Percentiles rank a stretch among this genome's conserved stretches.
Evolutionary conservation across 2,797 vertebrate genomes (phyloP).

Genomic region (Mastacembelus armatus): DNA sequence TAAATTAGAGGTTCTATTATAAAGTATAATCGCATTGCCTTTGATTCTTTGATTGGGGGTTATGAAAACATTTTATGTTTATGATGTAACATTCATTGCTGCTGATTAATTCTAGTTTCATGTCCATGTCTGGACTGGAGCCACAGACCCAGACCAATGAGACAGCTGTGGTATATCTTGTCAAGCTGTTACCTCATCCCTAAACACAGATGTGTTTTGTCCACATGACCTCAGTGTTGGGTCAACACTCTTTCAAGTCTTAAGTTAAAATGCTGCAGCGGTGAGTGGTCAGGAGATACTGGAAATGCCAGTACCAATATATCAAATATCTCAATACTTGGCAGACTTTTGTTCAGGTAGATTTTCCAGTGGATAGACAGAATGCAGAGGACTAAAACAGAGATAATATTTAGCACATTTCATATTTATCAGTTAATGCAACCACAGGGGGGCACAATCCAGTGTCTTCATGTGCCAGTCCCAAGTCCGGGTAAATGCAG

Average conservation of each 20-base stretch:
- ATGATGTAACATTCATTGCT: background rate
- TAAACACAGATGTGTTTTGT: constrained; percentile 15
- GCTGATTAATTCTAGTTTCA: background rate
- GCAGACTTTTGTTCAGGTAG: background rate
- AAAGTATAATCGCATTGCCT: background rate
- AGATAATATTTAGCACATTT: too few species aligned
- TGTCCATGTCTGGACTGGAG: background rate
- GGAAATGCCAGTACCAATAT: background rate
- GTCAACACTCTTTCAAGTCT: constrained; percentile 16
- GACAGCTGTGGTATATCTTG: constrained; percentile 37
- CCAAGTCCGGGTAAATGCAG: too few species aligned
- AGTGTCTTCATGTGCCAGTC: too few species aligned
- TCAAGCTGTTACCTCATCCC: constrained; percentile 26
- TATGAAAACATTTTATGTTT: background rate
- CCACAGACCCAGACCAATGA: background rate
- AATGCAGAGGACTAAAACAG: too few species aligned
- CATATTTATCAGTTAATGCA: too few species aligned
- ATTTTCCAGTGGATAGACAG: background rate
- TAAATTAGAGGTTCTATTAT: background rate
- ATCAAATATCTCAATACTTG: constrained; percentile 2
- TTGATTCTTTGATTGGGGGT: background rate
- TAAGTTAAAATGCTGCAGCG: background rate
- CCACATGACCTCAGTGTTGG: constrained; percentile 4
- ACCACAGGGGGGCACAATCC: too few species aligned
- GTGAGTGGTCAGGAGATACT: constrained; percentile 3